phyloP scores from a whole-genome alignment of 2,888 invertebrate species.

The Calliphora vomitoria region DNA sequence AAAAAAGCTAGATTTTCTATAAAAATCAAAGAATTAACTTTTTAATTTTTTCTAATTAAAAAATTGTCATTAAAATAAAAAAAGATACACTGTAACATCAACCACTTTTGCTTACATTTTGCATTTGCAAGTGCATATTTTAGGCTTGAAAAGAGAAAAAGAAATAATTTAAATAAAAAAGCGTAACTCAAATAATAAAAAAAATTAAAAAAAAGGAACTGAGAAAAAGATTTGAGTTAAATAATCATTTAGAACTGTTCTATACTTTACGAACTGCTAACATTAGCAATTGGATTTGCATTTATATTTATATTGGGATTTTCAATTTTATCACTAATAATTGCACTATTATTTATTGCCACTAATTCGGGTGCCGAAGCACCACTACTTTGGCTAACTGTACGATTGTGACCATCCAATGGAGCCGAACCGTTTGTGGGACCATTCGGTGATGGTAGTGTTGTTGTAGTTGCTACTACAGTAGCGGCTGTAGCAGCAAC shows the following conservation, averaged over 20 bases:
- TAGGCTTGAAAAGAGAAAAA: neutral
- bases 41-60: neutral
- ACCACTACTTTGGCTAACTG: conserved; percentile 87
- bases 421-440: conserved; percentile 82
- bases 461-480: neutral
- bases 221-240: neutral
- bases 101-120: neutral
- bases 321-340: conserved; percentile 77
- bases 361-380: conserved; percentile 81
- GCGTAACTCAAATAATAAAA: neutral
- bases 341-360: conserved; percentile 75
- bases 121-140: neutral
- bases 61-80: neutral
- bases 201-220: neutral
- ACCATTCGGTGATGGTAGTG: conserved; percentile 26
- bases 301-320: conserved; percentile 57
- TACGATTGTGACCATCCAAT: conserved; percentile 86
- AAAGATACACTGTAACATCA: neutral
- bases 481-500: neutral
- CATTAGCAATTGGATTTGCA: conserved; percentile 52
- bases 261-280: conserved; percentile 66
- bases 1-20: neutral
- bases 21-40: neutral
- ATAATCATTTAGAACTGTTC: conserved; percentile 1
- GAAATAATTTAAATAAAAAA: neutral